A percentile compares a stretch with the other conserved stretches of the same genome.
Conservation (phyloP, 2,797 vertebrate genomes). For the Argentina silus region DNA sequence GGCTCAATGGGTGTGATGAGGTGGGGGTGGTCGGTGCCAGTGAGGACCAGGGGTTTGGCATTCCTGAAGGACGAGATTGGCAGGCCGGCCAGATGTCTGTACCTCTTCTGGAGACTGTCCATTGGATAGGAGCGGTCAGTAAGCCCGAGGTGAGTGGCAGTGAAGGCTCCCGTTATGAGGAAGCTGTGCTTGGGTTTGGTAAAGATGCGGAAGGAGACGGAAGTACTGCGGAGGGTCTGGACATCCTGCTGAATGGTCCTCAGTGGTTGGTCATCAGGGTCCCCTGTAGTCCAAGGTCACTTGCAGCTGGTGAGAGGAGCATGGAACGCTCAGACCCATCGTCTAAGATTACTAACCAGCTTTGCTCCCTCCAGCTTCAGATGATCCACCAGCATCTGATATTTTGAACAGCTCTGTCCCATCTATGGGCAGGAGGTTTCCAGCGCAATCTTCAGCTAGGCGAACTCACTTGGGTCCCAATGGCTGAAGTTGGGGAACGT, state of each 20-base stretch:
- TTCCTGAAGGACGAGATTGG: slow-evolving; percentile 7
- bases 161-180: slow-evolving; percentile 17
- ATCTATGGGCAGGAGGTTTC: background rate
- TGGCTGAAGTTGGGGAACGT: background rate
- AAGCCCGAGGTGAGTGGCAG: slow-evolving; percentile 2
- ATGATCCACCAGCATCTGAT: background rate
- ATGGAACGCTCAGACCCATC: slow-evolving; percentile 1
- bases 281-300: background rate
- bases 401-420: background rate
- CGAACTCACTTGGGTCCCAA: background rate
- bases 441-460: background rate
- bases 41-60: slow-evolving; percentile 13
- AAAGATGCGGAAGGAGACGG: slow-evolving; percentile 10
- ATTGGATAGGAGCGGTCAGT: slow-evolving; percentile 4
- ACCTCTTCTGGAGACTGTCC: background rate
- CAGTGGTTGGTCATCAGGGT: slow-evolving; percentile 4
- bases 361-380: background rate
- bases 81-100: slow-evolving; percentile 6
- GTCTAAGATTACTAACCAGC: background rate
- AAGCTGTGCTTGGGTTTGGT: slow-evolving; percentile 8
- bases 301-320: slow-evolving; percentile 3
- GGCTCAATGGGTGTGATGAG: background rate
- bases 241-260: slow-evolving; percentile 9
- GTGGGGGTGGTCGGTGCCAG: slow-evolving; percentile 6
- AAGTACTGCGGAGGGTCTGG: background rate